These are phyloP conservation scores for Bufo bufo DNA, from an alignment of 2,113 vertebrate species.

Conservation along the genomic window DNA sequence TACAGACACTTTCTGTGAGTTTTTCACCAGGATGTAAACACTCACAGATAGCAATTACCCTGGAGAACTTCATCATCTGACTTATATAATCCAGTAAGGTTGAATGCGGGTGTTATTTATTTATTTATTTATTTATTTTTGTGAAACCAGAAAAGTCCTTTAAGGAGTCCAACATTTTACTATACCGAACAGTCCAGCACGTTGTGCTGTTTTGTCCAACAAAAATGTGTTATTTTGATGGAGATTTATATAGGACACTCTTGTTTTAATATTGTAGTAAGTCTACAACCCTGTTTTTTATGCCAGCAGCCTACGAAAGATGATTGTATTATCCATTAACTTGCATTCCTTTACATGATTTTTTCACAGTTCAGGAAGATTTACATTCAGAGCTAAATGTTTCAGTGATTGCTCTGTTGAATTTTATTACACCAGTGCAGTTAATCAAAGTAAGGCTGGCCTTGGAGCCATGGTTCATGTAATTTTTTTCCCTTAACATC, in stretches of 20 bases:
- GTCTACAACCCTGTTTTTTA: conserved; percentile 69
- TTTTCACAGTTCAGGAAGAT: conserved; percentile 79
- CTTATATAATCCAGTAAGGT: no score
- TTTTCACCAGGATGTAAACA: no score
- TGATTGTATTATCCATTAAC: conserved; percentile 71
- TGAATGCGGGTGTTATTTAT: no score
- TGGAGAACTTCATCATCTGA: no score
- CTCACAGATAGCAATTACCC: no score
- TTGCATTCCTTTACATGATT: conserved; percentile 71
- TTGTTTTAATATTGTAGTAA: conserved; percentile 74
- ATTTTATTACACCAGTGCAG: conserved; percentile 78
- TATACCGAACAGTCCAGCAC: no score
- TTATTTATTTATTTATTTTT: no score
- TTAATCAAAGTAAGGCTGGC: conserved; percentile 80
- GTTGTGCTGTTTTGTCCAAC: conserved; percentile 63
- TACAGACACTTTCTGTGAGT: no score
- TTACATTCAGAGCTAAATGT: conserved; percentile 82
- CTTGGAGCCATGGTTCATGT: conserved; percentile 76
- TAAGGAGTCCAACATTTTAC: no score
- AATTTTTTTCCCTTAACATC: conserved; percentile 71
- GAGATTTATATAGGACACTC: conserved; percentile 75
- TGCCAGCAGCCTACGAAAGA: conserved; percentile 70
- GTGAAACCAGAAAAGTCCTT: no score
- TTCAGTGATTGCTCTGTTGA: conserved; percentile 82
- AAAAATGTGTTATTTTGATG: conserved; percentile 75